Evolutionary conservation across 2,113 vertebrate genomes (phyloP).

Genomic region (Dasyornis broadbenti): DNA sequence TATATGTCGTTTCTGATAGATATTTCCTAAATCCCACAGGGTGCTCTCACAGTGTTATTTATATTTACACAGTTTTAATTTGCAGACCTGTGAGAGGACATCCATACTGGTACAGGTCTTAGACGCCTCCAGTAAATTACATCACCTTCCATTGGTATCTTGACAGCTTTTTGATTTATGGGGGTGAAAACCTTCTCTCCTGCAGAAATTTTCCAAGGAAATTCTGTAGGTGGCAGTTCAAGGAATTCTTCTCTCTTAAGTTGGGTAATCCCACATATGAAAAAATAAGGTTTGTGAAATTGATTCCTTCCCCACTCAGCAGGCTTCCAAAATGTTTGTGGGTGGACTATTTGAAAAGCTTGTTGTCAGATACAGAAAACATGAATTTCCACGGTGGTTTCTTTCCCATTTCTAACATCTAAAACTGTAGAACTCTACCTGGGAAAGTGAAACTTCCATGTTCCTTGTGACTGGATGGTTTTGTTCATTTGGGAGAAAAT

Average conservation of each 20-base stretch:
- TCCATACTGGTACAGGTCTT: neutral
- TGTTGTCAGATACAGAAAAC: conserved; percentile 16
- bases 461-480: neutral
- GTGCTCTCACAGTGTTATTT: neutral
- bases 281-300: conserved; percentile 21
- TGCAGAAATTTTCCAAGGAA: neutral
- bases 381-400: neutral
- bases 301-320: neutral
- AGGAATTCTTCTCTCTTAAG: conserved; percentile 10
- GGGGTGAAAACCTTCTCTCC: neutral
- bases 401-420: neutral
- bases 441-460: neutral
- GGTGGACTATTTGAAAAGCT: conserved; percentile 39
- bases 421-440: neutral
- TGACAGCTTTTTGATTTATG: neutral
- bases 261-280: neutral
- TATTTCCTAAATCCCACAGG: neutral
- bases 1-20: neutral
- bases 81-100: neutral
- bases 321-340: conserved; percentile 7
- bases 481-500: neutral
- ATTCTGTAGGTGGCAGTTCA: conserved; percentile 38
- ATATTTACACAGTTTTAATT: neutral
- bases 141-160: neutral
- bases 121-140: neutral